Conservation (phyloP, 1,140 invertebrate species). For the Choristoneura fumiferana region DNA sequence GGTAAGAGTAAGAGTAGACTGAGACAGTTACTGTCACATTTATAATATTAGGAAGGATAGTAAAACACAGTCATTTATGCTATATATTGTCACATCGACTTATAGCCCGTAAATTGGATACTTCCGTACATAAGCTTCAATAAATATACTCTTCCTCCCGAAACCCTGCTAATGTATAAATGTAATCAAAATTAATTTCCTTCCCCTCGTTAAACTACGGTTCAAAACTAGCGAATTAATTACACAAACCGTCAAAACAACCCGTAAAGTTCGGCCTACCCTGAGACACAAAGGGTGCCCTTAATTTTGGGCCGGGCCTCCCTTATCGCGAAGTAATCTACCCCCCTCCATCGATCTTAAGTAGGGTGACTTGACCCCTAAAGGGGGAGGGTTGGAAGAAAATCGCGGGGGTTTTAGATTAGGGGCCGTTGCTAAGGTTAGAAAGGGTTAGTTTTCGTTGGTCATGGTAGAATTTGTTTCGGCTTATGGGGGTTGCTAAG, state of each 20-base stretch:
- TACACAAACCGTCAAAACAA: constrained; percentile 76
- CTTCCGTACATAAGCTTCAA: no score
- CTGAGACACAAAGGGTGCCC: constrained; percentile 70
- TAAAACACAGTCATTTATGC: no score
- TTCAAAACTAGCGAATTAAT: constrained; percentile 75
- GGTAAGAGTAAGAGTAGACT: no score
- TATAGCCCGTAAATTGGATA: no score
- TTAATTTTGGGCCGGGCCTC: constrained; percentile 55
- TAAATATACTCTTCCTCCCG: no score
- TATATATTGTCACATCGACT: no score
- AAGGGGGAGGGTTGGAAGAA: constrained; percentile 61
- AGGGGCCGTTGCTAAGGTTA: constrained; percentile 39
- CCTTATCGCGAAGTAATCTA: constrained; percentile 65
- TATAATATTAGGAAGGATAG: no score
- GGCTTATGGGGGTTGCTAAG: no score
- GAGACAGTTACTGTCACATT: no score
- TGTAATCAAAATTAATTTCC: constrained; percentile 62
- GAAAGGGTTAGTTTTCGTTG: constrained; percentile 66
- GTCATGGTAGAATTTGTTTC: no score
- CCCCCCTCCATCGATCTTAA: constrained; percentile 74
- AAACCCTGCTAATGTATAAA: no score
- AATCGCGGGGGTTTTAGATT: constrained; percentile 57
- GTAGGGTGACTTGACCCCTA: constrained; percentile 66
- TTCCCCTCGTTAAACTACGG: constrained; percentile 69
- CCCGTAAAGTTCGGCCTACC: constrained; percentile 57